Base-by-base conservation (phyloP, 2,888 invertebrate species). In the Antitype chi region DNA sequence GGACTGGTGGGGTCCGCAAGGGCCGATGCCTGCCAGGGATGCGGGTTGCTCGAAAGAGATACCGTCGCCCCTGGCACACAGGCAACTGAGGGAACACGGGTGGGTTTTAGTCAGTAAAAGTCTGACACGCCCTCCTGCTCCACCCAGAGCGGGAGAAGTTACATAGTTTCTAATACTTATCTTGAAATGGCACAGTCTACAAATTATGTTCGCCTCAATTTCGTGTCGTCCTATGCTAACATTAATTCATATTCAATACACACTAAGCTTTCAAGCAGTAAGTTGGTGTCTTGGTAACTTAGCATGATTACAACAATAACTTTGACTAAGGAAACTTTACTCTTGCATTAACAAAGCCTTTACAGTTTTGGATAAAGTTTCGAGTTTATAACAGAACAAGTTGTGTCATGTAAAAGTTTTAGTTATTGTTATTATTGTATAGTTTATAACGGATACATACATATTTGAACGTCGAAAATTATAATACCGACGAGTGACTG, bases 301-400 rank as follows among this genome's bases (percentile, higher is more conserved):
- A 25, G 43, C 55, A 17, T 32, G 70, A 75, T 84, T 75, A 70
- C 49, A 69, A 71, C 49, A 71, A 64, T 64, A 75, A 68, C 68
- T 75, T 80, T 15, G 43, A 69, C 25, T 59, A 15, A 38, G 32
- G 11, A 69, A 84, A 80, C 75, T 71, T 74, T 20, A n/a, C 57
- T 68, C 47, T 15, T 84, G 52, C 23, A 73, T 49, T 64, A 71
- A 84, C 84, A 81, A 81, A 81, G 84, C 60, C 47, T 59, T 72
- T 23, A 55, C 11, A 49, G 63, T 70, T 84, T 82, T 71, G 47
- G 38, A 17, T 59, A 53, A 79, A 75, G 32, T 84, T 82, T 47
- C 6, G 17, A 52, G 70, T 64, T 67, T 60, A 59, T 60, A 43
- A 70, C 28, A 20, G 32, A 80, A 60, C 38, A 15, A 7, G 59